Evolutionary conservation across 2,888 invertebrate species (phyloP), one percentile per base, ranked within the genome.

Genomic region (Drosophila peninsularis): DNA sequence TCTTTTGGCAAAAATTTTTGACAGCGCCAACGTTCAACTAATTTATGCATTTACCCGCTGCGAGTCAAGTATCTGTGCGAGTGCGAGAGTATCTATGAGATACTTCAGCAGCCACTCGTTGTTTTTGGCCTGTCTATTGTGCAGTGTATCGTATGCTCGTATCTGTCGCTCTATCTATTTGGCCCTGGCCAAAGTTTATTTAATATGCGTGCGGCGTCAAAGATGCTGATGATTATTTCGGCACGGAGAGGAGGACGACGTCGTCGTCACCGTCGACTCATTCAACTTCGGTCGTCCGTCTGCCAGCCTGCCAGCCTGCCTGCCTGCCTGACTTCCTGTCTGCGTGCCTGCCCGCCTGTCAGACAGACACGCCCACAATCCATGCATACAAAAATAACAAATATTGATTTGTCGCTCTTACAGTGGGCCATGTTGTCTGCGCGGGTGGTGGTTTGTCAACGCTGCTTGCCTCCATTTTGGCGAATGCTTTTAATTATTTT

Each of bases 171-270:
- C 56, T 34, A 49, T 54, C 49, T 49, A 47, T 58, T 56, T 41
- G 41, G 65, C 21, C 34, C 19, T 39, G 76, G 50, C 73, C 58
- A 66, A 76, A 71, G 85, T 82, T 84, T 83, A 88, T 85, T 85
- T 88, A 85, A 80, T 88, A 85, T 88, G 88, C 85, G 83, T 83
- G 82, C 75, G 80, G 88, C 88, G 80, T 88, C 86, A 83, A 82
- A 83, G 82, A 76, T 78, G 83, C 75, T 85, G 83, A 84, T 85
- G 85, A 88, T 88, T 85, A 85, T 88, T 85, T 83, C 66, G 86
- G 66, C 70, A 73, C 57, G 52, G 50, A 36, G 50, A 36, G 52
- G 53, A 14, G 30, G 19, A 21, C 3, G 21, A n/a, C n/a, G n/a
- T n/a, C n/a, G n/a, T n/a, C n/a, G n/a, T n/a, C n/a, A n/a, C 24